Percentiles rank a stretch among this genome's conserved stretches.
These are phyloP conservation scores for Trilocha varians DNA, from an alignment of 2,888 invertebrate genomes.

Conservation along the genomic window DNA sequence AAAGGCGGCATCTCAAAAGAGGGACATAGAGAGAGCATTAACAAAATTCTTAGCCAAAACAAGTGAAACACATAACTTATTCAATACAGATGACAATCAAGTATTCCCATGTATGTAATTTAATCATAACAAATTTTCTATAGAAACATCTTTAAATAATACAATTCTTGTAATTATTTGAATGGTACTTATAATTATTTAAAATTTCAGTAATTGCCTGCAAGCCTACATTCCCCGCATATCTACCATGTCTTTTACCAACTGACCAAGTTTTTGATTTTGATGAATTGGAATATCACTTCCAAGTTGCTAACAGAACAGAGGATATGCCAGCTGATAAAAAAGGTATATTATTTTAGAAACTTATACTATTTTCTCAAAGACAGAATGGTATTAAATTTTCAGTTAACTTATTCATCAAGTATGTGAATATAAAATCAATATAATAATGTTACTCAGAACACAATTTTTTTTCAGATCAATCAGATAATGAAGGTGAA, in stretches of 20 bases:
- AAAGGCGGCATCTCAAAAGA: slow-evolving; percentile 93
- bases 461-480: slow-evolving; percentile 36
- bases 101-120: slow-evolving; percentile 87
- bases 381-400: not conserved
- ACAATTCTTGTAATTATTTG: not conserved
- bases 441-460: too few species aligned
- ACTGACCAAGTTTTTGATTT: slow-evolving; percentile 96
- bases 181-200: not conserved
- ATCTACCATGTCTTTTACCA: slow-evolving; percentile 88
- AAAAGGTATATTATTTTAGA: slow-evolving; percentile 36
- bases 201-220: slow-evolving; percentile 86
- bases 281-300: slow-evolving; percentile 85
- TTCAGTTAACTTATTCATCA: not conserved
- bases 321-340: slow-evolving; percentile 75
- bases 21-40: slow-evolving; percentile 93
- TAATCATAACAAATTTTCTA: not conserved
- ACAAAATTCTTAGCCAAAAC: slow-evolving; percentile 96
- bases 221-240: slow-evolving; percentile 87
- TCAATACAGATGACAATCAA: slow-evolving; percentile 90
- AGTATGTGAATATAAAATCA: too few species aligned
- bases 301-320: slow-evolving; percentile 77
- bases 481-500: slow-evolving; percentile 66
- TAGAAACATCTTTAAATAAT: not conserved
- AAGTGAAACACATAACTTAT: slow-evolving; percentile 90
- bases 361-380: not conserved